Conservation (phyloP, 2,797 vertebrate genomes). For the Distichodus sexfasciatus region DNA sequence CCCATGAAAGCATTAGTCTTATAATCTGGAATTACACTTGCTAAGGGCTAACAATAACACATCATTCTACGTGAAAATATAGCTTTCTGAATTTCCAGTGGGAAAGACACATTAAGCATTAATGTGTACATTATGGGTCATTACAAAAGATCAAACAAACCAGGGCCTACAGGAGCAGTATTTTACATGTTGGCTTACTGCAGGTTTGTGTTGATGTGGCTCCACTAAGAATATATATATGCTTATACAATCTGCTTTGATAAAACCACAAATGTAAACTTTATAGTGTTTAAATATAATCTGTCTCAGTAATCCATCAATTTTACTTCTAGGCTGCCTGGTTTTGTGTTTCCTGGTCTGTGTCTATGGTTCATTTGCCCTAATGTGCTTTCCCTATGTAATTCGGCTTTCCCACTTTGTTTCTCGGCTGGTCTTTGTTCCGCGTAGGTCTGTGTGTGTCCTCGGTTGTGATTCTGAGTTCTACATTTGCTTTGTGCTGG, state of each 20-base stretch:
- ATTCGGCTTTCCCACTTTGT: neutral
- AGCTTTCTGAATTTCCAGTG: constrained; percentile 60
- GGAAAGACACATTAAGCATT: constrained; percentile 64
- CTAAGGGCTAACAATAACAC: constrained; percentile 66
- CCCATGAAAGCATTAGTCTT: constrained; percentile 68
- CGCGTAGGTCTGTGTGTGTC: no score
- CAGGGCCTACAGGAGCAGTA: constrained; percentile 10
- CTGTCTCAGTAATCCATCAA: no score
- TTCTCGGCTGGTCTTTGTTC: no score
- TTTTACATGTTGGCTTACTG: constrained; percentile 28
- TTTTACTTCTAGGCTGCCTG: no score
- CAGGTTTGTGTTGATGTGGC: neutral
- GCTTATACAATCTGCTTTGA: neutral
- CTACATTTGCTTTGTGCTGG: no score
- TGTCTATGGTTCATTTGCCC: no score
- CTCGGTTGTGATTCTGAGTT: no score
- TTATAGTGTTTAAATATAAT: no score
- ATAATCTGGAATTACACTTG: constrained; percentile 65
- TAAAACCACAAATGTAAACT: neutral
- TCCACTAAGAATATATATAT: constrained; percentile 7
- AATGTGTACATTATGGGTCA: constrained; percentile 46
- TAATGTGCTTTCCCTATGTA: no score
- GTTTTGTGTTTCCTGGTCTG: no score
- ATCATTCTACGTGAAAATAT: constrained; percentile 55
- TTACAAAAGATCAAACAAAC: constrained; percentile 18